phyloP scores from a whole-genome alignment of 2,888 invertebrate species.

The Pomacea canaliculata region DNA sequence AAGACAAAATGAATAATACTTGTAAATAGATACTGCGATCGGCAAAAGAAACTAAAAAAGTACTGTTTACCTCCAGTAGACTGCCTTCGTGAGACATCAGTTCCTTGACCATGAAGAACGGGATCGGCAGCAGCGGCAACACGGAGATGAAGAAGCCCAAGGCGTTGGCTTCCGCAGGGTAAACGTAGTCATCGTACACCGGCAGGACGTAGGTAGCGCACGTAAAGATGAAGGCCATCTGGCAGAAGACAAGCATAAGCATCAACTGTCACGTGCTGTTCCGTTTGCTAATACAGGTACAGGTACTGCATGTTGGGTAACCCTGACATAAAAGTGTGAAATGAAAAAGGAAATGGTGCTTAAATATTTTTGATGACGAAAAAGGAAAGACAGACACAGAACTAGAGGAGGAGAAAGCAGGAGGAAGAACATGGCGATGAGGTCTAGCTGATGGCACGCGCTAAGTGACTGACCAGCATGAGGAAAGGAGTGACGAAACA shows the following conservation, averaged over 20 bases:
- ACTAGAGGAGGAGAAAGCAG: too few relatives aligned
- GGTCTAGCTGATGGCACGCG: neutral
- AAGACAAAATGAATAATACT: too few relatives aligned
- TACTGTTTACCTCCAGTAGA: conserved; percentile 40
- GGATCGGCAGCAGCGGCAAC: conserved; percentile 55
- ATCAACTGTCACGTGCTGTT: neutral
- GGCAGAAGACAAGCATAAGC: conserved; percentile 2
- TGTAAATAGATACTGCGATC: too few relatives aligned
- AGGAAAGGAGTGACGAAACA: conserved; percentile 46
- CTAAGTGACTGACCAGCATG: conserved; percentile 38
- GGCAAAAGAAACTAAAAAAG: too few relatives aligned
- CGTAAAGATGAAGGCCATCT: conserved; percentile 60
- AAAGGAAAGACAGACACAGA: too few relatives aligned
- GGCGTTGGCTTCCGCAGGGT: conserved; percentile 61
- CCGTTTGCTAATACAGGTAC: neutral
- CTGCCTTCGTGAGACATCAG: conserved; percentile 44
- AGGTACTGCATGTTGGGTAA: too few relatives aligned
- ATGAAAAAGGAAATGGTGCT: too few relatives aligned
- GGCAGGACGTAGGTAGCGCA: conserved; percentile 56
- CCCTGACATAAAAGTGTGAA: too few relatives aligned
- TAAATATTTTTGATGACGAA: too few relatives aligned
- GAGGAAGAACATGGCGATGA: neutral
- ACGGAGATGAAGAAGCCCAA: conserved; percentile 60
- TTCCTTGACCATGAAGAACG: conserved; percentile 48
- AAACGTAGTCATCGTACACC: conserved; percentile 62